Conservation (phyloP, 2,888 invertebrate genomes). For the Acheta domesticus region DNA sequence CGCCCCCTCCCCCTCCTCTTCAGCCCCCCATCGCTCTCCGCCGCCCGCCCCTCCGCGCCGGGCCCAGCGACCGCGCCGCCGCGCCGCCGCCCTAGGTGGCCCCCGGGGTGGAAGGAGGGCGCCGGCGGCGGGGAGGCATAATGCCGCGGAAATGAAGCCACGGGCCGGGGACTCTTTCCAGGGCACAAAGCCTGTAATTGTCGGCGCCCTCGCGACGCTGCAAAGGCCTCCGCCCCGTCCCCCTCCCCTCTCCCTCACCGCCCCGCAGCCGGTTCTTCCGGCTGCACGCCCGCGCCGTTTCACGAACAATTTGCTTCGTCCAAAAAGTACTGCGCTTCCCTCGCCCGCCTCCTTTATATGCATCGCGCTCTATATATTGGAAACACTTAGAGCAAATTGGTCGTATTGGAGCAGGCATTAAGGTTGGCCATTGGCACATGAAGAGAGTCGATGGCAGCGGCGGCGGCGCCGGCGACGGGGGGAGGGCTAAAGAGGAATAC, state of each 20-base stretch:
- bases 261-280: constrained; percentile 33
- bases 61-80: too few relatives aligned
- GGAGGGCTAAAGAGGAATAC: neutral
- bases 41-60: too few relatives aligned
- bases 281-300: constrained; percentile 31
- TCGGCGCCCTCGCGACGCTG: constrained; percentile 25
- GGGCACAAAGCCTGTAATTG: constrained; percentile 37
- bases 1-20: too few relatives aligned
- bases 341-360: constrained; percentile 31
- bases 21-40: too few relatives aligned
- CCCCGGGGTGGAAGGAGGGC: neutral
- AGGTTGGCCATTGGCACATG: constrained; percentile 37
- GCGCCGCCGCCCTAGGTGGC: too few relatives aligned
- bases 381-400: constrained; percentile 37
- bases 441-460: constrained; percentile 27
- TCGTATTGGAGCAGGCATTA: constrained; percentile 37
- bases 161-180: constrained; percentile 32
- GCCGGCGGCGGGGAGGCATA: constrained; percentile 29
- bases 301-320: constrained; percentile 35
- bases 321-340: constrained; percentile 27
- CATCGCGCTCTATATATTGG: constrained; percentile 35
- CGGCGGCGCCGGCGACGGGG: neutral
- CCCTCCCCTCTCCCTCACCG: neutral
- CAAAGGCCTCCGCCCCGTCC: constrained; percentile 28
- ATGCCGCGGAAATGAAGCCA: constrained; percentile 36